These are phyloP conservation scores for Pomatorhinus ruficollis DNA, from an alignment of 2,113 vertebrate species.

Conservation along the genomic window DNA sequence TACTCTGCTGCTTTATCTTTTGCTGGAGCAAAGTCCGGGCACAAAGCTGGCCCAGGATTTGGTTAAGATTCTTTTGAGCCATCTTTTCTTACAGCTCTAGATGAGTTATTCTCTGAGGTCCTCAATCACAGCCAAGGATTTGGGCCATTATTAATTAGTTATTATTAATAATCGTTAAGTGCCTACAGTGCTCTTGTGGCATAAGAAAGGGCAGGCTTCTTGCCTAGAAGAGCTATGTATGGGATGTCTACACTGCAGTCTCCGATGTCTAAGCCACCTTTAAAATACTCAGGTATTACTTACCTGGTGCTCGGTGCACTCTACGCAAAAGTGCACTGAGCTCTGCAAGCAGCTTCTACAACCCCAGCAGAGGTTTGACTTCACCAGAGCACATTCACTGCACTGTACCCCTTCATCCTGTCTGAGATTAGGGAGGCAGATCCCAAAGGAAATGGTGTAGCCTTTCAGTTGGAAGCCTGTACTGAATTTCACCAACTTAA, in stretches of 20 bases:
- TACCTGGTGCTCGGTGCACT: not conserved
- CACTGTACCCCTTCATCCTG: not conserved
- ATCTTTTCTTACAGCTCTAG: not conserved
- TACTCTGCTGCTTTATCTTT: constrained; percentile 11
- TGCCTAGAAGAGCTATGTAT: not conserved
- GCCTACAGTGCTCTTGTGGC: not conserved
- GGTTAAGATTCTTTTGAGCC: constrained; percentile 19
- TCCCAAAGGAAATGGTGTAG: not conserved
- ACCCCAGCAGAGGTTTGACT: not conserved
- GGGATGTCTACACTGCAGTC: not conserved
- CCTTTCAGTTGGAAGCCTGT: not conserved
- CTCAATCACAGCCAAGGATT: constrained; percentile 13
- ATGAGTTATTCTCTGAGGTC: constrained; percentile 14
- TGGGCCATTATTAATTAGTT: constrained; percentile 29
- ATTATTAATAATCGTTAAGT: not conserved
- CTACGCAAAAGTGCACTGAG: not conserved
- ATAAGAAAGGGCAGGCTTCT: not conserved
- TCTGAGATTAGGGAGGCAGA: not conserved
- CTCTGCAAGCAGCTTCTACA: not conserved
- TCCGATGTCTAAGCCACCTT: not conserved
- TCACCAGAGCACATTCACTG: not conserved
- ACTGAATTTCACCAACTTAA: not conserved
- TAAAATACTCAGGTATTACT: not conserved
- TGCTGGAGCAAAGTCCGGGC: constrained; percentile 10
- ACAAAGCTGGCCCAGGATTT: constrained; percentile 42